These are phyloP conservation scores for Micromys minutus DNA, from an alignment of 2,113 vertebrate species.

Conservation along the genomic window DNA sequence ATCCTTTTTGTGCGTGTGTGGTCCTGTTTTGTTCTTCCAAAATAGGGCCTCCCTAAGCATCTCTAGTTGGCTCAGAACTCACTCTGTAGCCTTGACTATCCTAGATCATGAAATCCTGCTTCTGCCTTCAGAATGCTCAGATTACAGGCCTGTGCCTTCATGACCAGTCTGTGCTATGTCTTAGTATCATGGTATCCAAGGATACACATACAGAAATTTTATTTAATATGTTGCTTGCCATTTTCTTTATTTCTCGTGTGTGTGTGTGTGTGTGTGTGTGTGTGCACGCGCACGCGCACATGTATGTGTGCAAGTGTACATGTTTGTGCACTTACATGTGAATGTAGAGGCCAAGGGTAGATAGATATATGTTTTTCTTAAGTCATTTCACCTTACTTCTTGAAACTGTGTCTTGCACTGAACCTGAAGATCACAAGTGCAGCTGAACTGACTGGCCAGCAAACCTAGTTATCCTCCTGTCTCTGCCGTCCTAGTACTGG, in stretches of 20 bases:
- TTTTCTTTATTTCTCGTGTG: neutral
- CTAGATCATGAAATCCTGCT: neutral
- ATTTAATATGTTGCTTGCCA: neutral
- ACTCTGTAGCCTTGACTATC: neutral
- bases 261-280: neutral
- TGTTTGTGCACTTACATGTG: neutral
- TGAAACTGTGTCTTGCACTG: neutral
- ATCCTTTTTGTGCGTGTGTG: neutral
- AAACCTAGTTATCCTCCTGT: neutral
- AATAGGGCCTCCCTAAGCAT: neutral
- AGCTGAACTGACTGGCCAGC: neutral
- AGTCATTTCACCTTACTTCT: neutral
- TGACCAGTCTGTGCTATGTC: neutral
- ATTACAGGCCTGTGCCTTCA: neutral
- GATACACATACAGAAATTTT: constrained; percentile 27
- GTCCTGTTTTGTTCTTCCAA: neutral
- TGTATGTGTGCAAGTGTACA: neutral
- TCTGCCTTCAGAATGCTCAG: neutral
- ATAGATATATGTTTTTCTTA: neutral
- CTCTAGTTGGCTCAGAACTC: neutral
- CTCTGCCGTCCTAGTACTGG: neutral
- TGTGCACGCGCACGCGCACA: no score
- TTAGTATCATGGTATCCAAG: neutral
- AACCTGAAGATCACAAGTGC: neutral
- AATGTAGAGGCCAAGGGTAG: neutral